A percentile compares a stretch with the other conserved stretches of the same genome.
Evolutionary conservation across 2,797 vertebrate species (phyloP).

Genomic region (Sparus aurata): DNA sequence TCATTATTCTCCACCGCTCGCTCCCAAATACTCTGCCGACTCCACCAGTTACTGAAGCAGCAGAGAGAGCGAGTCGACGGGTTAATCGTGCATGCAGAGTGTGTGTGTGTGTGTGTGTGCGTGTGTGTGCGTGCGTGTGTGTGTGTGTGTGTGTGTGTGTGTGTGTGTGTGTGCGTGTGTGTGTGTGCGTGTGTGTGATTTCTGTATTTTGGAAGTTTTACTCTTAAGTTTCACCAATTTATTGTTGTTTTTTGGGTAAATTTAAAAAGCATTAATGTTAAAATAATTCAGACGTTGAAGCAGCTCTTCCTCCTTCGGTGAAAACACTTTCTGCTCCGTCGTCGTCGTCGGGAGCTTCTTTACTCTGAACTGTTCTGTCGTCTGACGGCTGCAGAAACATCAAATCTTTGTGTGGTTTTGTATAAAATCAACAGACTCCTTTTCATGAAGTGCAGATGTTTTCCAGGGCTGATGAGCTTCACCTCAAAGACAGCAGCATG

Average conservation of each 20-base stretch:
- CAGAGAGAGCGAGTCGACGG: slow-evolving; percentile 38
- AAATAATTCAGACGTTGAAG: too few relatives aligned
- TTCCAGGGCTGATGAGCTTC: neutral
- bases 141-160: neutral
- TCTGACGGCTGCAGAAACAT: too few relatives aligned
- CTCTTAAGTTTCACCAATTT: too few relatives aligned
- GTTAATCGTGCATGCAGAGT: slow-evolving; percentile 53
- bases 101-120: neutral
- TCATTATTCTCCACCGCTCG: slow-evolving; percentile 61
- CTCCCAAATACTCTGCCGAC: slow-evolving; percentile 17
- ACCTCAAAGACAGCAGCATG: neutral
- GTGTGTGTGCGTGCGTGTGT: slow-evolving; percentile 3
- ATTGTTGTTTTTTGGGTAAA: too few relatives aligned
- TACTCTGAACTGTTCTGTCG: neutral
- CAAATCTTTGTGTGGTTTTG: too few relatives aligned
- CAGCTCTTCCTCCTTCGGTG: too few relatives aligned
- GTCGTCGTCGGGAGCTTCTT: neutral
- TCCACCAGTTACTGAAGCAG: slow-evolving; percentile 45
- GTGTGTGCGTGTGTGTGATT: neutral
- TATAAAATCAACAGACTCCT: neutral
- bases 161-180: neutral
- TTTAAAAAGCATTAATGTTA: too few relatives aligned
- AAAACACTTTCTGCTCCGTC: neutral
- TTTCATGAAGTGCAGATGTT: neutral
- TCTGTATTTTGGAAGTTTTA: too few relatives aligned